phyloP scores from a whole-genome alignment of 2,888 invertebrate genomes.

The Poecilobothrus nobilitatus region DNA sequence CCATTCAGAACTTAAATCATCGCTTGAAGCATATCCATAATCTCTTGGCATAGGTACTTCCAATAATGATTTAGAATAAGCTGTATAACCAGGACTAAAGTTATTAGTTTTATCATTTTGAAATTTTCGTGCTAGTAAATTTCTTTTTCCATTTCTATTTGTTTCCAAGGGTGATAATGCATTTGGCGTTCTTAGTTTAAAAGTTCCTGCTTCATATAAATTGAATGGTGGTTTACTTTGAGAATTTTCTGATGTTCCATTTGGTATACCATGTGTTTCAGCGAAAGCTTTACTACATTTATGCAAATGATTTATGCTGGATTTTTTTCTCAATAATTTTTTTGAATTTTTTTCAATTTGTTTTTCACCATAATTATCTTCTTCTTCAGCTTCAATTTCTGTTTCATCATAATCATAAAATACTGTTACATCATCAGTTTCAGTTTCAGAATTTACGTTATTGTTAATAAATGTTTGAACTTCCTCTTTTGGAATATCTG shows the following conservation, averaged over 20 bases:
- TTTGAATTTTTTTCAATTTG: constrained; percentile 22
- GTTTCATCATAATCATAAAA: constrained; percentile 17
- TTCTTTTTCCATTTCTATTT: constrained; percentile 18
- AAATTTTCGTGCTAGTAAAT: constrained; percentile 41
- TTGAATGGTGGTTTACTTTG: too few species aligned
- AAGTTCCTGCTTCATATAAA: constrained; percentile 7
- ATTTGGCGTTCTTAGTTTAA: constrained; percentile 15
- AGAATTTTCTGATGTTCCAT: constrained; percentile 29
- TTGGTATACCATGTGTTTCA: constrained; percentile 38
- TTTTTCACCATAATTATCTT: constrained; percentile 19
- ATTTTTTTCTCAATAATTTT: constrained; percentile 38
- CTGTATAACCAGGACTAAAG: constrained; percentile 61
- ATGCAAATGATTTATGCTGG: constrained; percentile 36
- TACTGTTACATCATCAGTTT: neutral
- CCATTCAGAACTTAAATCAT: constrained; percentile 87
- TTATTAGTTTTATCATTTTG: constrained; percentile 43
- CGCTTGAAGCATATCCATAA: constrained; percentile 83
- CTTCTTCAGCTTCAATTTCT: constrained; percentile 10
- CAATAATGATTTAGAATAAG: constrained; percentile 67
- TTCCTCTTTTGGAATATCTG: constrained; percentile 41
- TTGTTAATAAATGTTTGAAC: constrained; percentile 36
- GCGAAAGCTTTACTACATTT: constrained; percentile 43
- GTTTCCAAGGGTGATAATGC: constrained; percentile 16
- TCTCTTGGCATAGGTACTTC: constrained; percentile 69
- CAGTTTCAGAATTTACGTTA: neutral